Evolutionary conservation across 2,888 invertebrate species (phyloP), one percentile per base, ranked within the genome.

Genomic region (Phragmatobia fuliginosa): DNA sequence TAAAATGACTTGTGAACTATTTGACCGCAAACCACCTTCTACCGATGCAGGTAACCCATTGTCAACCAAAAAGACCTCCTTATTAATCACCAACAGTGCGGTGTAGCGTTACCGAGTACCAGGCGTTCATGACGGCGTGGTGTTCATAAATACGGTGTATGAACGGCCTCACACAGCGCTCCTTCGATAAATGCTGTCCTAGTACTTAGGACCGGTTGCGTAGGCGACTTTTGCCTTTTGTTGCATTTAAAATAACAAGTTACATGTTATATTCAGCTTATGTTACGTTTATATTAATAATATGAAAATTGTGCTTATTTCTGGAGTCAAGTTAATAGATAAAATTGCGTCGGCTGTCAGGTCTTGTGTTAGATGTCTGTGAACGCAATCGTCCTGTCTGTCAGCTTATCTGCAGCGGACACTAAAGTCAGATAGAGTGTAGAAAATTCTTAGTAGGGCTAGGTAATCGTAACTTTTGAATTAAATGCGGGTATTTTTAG

Each of bases 61-160:
- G 74, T 69, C 70, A 68, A 76, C 72, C 60, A 76, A 81, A 70
- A 82, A 83, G 87, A 85, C 85, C 83, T 78, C 16, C 79, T 82
- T 82, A 91, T 91, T 92, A 91, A 91, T 92, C 90, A 89, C 86
- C 76, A 79, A 85, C 87, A 84, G 81, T 87, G 82, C 83, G 86
- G 91, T 92, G 87, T 93, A 88, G 87, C 88, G 91, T 92, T 92
- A 91, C 91, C 82, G 78, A 79, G 89, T 87, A 90, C 90, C 88
- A 88, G 89, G 91, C 86, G 85, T 85, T 87, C 92, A 92, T 89
- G 89, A 85, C 77, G 77, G 83, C 73, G 83, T 82, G 89, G 91
- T 91, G 92, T 91, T 91, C 93, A 93, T 94, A 94, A 94, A 94
- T 93, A 91, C 91, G 87, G 85, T 86, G 88, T 90, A 91, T 90